Base-by-base conservation (phyloP, 2,888 invertebrate genomes). In the Xestia sexstrigata region DNA sequence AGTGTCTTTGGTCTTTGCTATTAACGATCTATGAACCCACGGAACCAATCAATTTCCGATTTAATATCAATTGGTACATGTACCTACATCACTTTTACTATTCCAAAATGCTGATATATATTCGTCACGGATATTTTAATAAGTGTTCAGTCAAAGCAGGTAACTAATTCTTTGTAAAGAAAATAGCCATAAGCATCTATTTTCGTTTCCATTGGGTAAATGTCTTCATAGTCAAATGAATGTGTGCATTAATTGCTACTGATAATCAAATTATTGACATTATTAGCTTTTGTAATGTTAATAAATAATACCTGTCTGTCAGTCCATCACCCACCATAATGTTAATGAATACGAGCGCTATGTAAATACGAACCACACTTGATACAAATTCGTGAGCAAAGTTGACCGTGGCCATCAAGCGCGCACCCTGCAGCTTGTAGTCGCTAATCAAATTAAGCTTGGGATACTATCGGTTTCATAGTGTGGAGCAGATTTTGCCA, bases 361-460 rank as follows among this genome's bases (percentile, higher is more conserved):
- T 52, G 81, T 86, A 89, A 89, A 88, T 89, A 89, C 86, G 78
- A 89, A 75, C 82, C 84, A 79, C 87, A 89, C 87, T 90, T 89
- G 88, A 90, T 90, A 89, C 85, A 84, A 88, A 90, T 90, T 89
- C 76, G 89, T 87, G 88, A 92, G 85, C 92, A 92, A 95, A 95
- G 95, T 96, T 95, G 93, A 90, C 93, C 87, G 93, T 93, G 90
- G 85, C 89, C 91, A 89, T 92, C 89, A 93, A 95, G 95, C 87
- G 92, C 81, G 87, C 93, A 92, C 95, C 95, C 93, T 88, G 89
- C 87, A 92, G 94, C 93, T 95, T 93, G 94, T 89, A 93, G 92
- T 88, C 92, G 95, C 95, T 96, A 96, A 96, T 96, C 95, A 96
- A 96, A 96, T 96, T 96, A 95, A 95, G 93, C 95, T 90, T 86